Conservation (phyloP, 2,888 invertebrate species). For the Drosophila anomalata region DNA sequence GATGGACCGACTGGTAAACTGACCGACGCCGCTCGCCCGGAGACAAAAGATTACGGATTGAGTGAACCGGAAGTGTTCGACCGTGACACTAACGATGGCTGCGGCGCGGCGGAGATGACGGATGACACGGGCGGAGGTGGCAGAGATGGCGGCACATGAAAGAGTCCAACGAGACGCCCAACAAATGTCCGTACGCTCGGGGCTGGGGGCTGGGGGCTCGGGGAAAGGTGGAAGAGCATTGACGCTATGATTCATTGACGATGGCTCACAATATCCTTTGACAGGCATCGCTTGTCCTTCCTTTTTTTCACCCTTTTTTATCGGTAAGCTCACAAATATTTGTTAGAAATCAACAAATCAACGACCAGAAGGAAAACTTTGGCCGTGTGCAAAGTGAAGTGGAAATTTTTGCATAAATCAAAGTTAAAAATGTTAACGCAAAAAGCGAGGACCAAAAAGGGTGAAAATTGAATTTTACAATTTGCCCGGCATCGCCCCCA, state of each 20-base stretch:
- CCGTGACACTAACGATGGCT: constrained; percentile 33
- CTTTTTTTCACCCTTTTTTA: constrained; percentile 38
- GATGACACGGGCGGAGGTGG: constrained; percentile 33
- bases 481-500: constrained; percentile 39
- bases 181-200: too few relatives aligned
- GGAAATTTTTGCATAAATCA: constrained; percentile 78
- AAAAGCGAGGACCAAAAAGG: constrained; percentile 45
- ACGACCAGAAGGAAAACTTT: constrained; percentile 46
- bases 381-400: constrained; percentile 65
- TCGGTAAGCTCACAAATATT: constrained; percentile 69
- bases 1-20: constrained; percentile 40
- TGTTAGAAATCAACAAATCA: constrained; percentile 76
- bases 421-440: constrained; percentile 77
- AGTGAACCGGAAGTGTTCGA: constrained; percentile 71
- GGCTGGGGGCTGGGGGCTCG: background rate
- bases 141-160: constrained; percentile 25
- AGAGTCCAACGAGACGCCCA: constrained; percentile 19
- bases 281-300: constrained; percentile 45
- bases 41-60: constrained; percentile 27
- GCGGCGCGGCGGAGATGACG: constrained; percentile 20
- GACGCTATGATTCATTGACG: constrained; percentile 47
- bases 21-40: constrained; percentile 17
- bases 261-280: constrained; percentile 29
- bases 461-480: constrained; percentile 71
- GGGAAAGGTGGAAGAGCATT: constrained; percentile 33